These are phyloP conservation scores for Drosophila albomicans DNA, from an alignment of 1,140 invertebrate genomes.

Conservation along the genomic window DNA sequence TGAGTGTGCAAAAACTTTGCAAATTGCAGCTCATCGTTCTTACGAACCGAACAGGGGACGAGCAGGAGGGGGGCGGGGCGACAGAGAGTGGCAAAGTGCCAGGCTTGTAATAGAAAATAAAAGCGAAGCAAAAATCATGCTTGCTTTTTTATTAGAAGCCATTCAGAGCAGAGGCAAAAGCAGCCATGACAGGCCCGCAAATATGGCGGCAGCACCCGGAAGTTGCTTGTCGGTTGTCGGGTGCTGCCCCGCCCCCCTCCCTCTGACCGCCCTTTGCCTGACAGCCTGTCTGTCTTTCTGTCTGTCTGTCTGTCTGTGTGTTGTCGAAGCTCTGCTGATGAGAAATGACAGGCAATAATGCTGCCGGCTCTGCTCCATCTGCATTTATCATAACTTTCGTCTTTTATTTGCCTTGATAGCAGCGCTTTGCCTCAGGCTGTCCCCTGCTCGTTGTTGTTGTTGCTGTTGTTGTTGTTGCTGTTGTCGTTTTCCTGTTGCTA, in stretches of 20 bases:
- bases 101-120: slow-evolving; percentile 74
- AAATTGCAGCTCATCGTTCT: slow-evolving; percentile 80
- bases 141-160: slow-evolving; percentile 73
- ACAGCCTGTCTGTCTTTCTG: background rate
- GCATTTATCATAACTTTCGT: slow-evolving; percentile 82
- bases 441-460: slow-evolving; percentile 2
- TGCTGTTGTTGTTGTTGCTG: slow-evolving; percentile 22
- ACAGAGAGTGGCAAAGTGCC: slow-evolving; percentile 6
- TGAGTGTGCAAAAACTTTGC: slow-evolving; percentile 76
- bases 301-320: background rate
- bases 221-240: slow-evolving; percentile 63
- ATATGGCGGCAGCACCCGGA: slow-evolving; percentile 74
- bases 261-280: background rate
- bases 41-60: background rate
- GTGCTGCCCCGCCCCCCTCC: too few species aligned
- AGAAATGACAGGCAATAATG: slow-evolving; percentile 82
- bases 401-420: slow-evolving; percentile 76
- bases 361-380: slow-evolving; percentile 76
- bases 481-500: slow-evolving; percentile 16
- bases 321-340: slow-evolving; percentile 63
- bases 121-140: slow-evolving; percentile 75
- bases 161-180: slow-evolving; percentile 55
- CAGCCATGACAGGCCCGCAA: slow-evolving; percentile 62
- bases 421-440: slow-evolving; percentile 39
- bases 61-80: too few species aligned